These are phyloP conservation scores for Drosophila meridionalis DNA, from an alignment of 2,888 invertebrate species.

Conservation along the genomic window DNA sequence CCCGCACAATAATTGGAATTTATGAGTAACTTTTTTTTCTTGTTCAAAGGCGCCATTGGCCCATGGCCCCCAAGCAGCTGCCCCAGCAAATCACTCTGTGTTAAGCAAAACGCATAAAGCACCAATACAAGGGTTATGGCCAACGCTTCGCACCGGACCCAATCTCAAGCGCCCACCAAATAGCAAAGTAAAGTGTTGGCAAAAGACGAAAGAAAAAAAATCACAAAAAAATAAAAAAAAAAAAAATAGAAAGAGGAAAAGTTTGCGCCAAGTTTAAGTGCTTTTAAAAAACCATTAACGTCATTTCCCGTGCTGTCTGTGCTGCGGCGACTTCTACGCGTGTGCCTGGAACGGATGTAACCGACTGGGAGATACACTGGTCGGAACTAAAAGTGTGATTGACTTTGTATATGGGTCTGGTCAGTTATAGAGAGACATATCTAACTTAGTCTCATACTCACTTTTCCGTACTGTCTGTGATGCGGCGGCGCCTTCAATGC, in stretches of 20 bases:
- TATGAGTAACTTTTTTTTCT: slow-evolving; percentile 59
- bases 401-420: no score
- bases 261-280: slow-evolving; percentile 75
- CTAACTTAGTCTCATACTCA: no score
- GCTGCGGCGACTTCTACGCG: slow-evolving; percentile 25
- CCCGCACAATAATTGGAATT: slow-evolving; percentile 76
- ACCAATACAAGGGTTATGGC: slow-evolving; percentile 63
- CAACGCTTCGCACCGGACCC: slow-evolving; percentile 15
- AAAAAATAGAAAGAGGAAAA: slow-evolving; percentile 32
- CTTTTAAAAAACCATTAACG: slow-evolving; percentile 80
- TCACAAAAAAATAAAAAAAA: not conserved
- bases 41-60: slow-evolving; percentile 30
- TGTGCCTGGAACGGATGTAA: not conserved
- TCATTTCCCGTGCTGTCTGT: slow-evolving; percentile 66
- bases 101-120: slow-evolving; percentile 70
- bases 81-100: slow-evolving; percentile 27
- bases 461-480: no score
- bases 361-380: slow-evolving; percentile 2
- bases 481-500: no score
- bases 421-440: no score
- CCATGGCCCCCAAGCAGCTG: not conserved
- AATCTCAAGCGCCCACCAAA: slow-evolving; percentile 20
- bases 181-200: slow-evolving; percentile 35
- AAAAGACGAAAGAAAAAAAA: not conserved
- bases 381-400: no score